phyloP scores from a whole-genome alignment of 2,888 invertebrate species.

The Bellardia pandia region DNA sequence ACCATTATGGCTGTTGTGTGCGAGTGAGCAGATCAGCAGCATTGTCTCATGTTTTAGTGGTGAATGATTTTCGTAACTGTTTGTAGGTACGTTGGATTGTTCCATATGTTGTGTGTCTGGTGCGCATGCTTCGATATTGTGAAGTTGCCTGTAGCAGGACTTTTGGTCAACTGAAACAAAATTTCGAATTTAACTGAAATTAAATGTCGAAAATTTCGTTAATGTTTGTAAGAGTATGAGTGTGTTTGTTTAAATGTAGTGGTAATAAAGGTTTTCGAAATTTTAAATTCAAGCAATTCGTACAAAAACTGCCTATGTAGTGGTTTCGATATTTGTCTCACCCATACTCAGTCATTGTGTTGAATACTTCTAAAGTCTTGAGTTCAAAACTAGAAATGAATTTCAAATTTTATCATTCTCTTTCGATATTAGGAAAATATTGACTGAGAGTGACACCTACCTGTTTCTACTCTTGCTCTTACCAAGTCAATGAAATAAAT shows the following conservation, averaged over 20 bases:
- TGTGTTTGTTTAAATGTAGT: conserved; percentile 14
- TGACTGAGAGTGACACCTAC: conserved; percentile 3
- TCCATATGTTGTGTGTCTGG: neutral
- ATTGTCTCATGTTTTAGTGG: neutral
- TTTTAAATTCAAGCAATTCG: conserved; percentile 46
- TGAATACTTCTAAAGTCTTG: conserved; percentile 7
- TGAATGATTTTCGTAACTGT: neutral
- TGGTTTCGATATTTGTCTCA: conserved; percentile 51
- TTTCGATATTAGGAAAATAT: neutral
- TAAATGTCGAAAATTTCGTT: conserved; percentile 36
- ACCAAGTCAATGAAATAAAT: conserved; percentile 10
- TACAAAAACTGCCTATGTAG: conserved; percentile 60
- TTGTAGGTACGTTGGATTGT: conserved; percentile 10
- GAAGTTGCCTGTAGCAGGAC: conserved; percentile 63
- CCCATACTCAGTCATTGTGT: conserved; percentile 57
- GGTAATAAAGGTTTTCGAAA: conserved; percentile 76
- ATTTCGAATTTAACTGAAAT: conserved; percentile 64
- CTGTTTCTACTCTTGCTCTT: conserved; percentile 13
- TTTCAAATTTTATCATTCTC: conserved; percentile 22
- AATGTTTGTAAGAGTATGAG: conserved; percentile 9
- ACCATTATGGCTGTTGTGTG: conserved; percentile 16
- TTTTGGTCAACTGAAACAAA: conserved; percentile 45
- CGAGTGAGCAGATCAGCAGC: conserved; percentile 38
- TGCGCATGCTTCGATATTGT: conserved; percentile 53
- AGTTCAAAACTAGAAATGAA: neutral